Evolutionary conservation across 2,797 vertebrate genomes (phyloP), one percentile per base, ranked within the genome.

Genomic region (Hippocampus kuda): DNA sequence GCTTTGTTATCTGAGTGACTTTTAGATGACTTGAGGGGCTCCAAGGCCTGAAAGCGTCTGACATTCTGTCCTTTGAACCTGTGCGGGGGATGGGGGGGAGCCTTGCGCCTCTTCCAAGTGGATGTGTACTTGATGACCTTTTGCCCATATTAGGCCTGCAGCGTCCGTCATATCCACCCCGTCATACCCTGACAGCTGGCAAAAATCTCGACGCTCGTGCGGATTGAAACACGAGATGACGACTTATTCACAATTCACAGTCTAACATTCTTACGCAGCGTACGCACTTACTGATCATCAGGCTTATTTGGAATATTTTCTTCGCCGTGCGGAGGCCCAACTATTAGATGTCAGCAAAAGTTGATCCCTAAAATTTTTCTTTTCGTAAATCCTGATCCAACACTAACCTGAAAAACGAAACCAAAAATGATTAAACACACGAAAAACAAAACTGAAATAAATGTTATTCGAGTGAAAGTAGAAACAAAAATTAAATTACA

Each of bases 21-120:
- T 85, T 85, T 82, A 84, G 75, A 83, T 86, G 79, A 87, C 87
- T 87, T 84, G 70, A 82, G 85, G 84, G 83, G 80, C 86, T 86
- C 75, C 78, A 75, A 73, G 80, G 71, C 79, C 78, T 84, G 77
- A 86, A 87, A 86, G 76, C 68, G 72, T 64, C 70, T 87, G 86
- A 86, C 79, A 89, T 85, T 86, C 74, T 71, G 84, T 87, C 84
- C 78, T 82, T 85, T 87, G 79, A 89, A 84, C 80, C 78, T 79
- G 79, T n/a, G 10, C 10, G 71, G 56, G 75, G 81, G 77, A 80
- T 82, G 83, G 82, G 70, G 79, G 79, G 77, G 80, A 85, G 10
- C 70, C 80, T 72, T 79, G 70, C 70, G 66, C 54, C 67, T 8
- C 75, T 74, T 72, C 67, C 60, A 44, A 71, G 56, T 70, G 72